Evolutionary conservation across 1,140 invertebrate genomes (phyloP), one percentile per base, ranked within the genome.

Genomic region (Neomicropteryx cornuta): DNA sequence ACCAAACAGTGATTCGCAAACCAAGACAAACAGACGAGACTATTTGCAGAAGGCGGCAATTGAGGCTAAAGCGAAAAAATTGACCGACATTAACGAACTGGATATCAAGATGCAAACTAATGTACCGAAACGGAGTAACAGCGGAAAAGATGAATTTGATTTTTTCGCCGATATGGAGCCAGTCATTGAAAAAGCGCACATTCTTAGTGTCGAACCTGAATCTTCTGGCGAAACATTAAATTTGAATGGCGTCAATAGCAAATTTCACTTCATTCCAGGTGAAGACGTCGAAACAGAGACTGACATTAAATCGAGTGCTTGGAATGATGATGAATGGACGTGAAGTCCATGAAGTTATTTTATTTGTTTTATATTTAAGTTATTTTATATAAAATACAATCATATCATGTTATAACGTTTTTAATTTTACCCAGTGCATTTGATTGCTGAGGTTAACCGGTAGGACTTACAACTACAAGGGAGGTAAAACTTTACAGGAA

Each of bases 131-230:
- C 61, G 64, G 34, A 47, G 44, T 22, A 40, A 45, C 14, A 46
- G 52, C 3, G 61, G 69, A 14, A 57, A 62, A 16, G 70, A 77
- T 38, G 77, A 81, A 40, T 67, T 81, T 48, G 80, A 87, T 51
- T 86, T 84, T 46, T 88, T 88, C 49, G 79, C 77, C 35, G 85
- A 87, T 51, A 88, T 88, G 85, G 80, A 79, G 46, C 85, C 85
- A 4, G 71, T 85, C 4, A 86, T 88, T 47, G 71, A 81, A 32
- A 76, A 75, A 45, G 68, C 75, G 6, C 69, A 68, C 27, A 53
- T 73, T 18, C 40, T 66, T 0, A 63, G 61, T 29, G 45, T 73
- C 20, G 49, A 60, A 24, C 49, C 57, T 31, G 41, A 38, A 0
- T 33, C 50, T 11, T 11, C 50, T 3, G 41, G 51, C 6, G 43